These are phyloP conservation scores for Emydura subglobosa DNA, from an alignment of 2,113 vertebrate genomes.

Conservation along the genomic window DNA sequence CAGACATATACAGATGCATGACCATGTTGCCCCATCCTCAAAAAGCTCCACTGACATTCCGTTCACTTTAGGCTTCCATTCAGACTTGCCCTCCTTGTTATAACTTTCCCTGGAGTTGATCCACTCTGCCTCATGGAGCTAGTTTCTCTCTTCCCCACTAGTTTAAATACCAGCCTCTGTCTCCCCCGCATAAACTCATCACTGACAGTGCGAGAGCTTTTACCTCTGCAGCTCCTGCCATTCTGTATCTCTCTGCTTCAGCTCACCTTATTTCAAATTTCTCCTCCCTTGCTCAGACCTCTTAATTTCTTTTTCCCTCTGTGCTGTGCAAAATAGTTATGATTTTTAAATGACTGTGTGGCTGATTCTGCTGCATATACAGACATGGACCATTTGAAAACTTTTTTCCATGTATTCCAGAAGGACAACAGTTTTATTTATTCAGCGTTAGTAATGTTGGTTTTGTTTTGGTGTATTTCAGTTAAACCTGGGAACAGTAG, in stretches of 20 bases:
- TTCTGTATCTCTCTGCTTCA: neutral
- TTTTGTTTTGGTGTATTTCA: constrained; percentile 60
- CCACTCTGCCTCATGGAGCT: neutral
- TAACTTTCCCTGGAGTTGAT: neutral
- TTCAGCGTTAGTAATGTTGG: neutral
- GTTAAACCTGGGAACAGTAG: constrained; percentile 96
- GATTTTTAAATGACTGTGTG: neutral
- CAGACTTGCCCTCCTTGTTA: neutral
- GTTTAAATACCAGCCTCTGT: neutral
- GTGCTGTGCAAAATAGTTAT: neutral
- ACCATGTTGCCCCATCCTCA: neutral
- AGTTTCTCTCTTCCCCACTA: neutral
- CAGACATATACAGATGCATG: neutral
- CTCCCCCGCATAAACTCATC: neutral
- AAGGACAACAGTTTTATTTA: neutral
- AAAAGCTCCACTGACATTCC: neutral
- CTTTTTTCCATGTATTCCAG: neutral
- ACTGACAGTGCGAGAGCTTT: neutral
- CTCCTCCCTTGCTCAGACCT: neutral
- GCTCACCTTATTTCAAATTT: neutral
- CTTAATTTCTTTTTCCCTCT: neutral
- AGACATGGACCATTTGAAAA: neutral
- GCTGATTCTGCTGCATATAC: neutral
- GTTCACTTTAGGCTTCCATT: neutral
- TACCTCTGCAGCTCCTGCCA: rapidly evolving